phyloP scores from a whole-genome alignment of 2,888 invertebrate species.

The Tenthredo mesomela region DNA sequence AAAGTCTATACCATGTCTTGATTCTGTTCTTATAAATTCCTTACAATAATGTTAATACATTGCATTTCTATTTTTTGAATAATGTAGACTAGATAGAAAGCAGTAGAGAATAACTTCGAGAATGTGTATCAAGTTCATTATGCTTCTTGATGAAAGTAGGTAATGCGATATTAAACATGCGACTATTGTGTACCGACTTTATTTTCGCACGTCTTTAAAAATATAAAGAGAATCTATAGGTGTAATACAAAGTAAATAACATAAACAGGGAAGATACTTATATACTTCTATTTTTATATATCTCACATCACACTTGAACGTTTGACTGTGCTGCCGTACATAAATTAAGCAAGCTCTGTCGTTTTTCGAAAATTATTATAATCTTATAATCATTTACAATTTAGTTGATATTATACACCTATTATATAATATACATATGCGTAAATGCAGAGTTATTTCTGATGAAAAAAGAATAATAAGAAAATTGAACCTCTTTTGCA shows the following conservation, averaged over 20 bases:
- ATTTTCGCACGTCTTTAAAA: background rate
- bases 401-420: background rate
- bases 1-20: background rate
- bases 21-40: background rate
- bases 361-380: conserved; percentile 7
- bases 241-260: conserved; percentile 11
- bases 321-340: conserved; percentile 9
- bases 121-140: background rate
- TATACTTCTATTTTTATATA: conserved; percentile 45
- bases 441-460: background rate
- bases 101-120: background rate
- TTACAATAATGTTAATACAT: background rate
- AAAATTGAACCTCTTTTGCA: background rate
- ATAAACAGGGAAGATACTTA: conserved; percentile 44
- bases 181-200: conserved; percentile 15
- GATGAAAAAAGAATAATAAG: background rate
- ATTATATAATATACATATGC: too few relatives aligned
- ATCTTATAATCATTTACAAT: conserved; percentile 2
- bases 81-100: background rate
- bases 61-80: background rate
- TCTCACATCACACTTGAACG: conserved; percentile 23
- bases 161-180: background rate
- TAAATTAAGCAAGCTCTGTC: background rate
- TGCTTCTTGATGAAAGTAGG: background rate
- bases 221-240: background rate